Conservation (phyloP, 2,888 invertebrate genomes). For the Elmis aenea region DNA sequence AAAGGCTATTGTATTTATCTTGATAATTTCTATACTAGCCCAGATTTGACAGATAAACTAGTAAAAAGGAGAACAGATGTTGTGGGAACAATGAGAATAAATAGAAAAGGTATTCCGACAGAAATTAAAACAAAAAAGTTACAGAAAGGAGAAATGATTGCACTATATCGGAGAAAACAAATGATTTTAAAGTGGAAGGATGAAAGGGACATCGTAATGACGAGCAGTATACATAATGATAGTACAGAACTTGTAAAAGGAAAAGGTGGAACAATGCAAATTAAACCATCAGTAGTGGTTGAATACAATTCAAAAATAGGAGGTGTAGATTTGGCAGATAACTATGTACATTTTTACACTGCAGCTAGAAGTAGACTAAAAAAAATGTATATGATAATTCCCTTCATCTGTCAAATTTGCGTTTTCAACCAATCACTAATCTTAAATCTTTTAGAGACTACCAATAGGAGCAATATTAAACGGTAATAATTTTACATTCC, state of each 20-base stretch:
- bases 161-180: constrained; percentile 20
- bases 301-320: constrained; percentile 4
- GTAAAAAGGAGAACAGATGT: constrained; percentile 18
- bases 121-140: constrained; percentile 1
- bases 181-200: constrained; percentile 17
- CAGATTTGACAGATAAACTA: constrained; percentile 16
- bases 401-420: too few species aligned
- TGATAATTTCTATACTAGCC: constrained; percentile 24
- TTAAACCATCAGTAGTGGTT: constrained; percentile 1
- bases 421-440: too few species aligned
- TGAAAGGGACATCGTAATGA: constrained; percentile 9
- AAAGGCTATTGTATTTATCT: constrained; percentile 25
- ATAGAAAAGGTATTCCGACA: constrained; percentile 17
- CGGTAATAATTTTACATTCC: too few species aligned
- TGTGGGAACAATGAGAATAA: constrained; percentile 17
- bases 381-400: constrained; percentile 4
- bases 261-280: neutral
- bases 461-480: too few species aligned
- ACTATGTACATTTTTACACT: neutral
- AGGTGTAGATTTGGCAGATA: neutral
- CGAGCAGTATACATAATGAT: constrained; percentile 14
- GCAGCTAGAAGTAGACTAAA: constrained; percentile 3
- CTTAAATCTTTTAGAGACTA: too few species aligned
- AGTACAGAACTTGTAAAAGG: neutral
- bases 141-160: constrained; percentile 14